Base-by-base conservation (phyloP, 1,140 invertebrate genomes). In the Mylabris phalerata region DNA sequence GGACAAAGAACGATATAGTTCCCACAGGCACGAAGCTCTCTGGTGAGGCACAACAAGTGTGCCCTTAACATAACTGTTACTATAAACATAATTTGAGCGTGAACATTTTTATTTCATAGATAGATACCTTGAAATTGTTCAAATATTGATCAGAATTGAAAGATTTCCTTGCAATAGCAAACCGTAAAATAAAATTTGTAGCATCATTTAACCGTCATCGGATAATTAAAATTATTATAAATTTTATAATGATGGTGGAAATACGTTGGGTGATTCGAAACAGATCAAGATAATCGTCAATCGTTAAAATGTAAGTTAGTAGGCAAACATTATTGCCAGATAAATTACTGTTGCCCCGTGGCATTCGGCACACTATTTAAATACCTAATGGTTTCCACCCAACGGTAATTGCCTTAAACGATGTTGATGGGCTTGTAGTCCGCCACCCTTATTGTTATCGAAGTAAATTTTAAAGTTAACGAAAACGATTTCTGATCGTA, bases 51-150 rank as follows among this genome's bases (percentile, higher is more conserved):
- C 71, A 72, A 72, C 71, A 72, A 72, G 70, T 73, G 71, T 72
- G 70, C 69, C 66, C 67, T 73, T 70, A 70, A 70, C 69, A 68
- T 72, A 73, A 73, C 69, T 69, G 70, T 70, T 70, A 73, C 71
- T 71, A 73, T 73, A 73, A 73, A 73, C 71, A 73, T 73, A 73
- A 73, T 73, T 72, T 67, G 60, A 59, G 60, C 63, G 66, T 50
- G 61, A 71, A 67, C 69, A 71, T 64, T 71, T 69, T 69, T 69
- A 69, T 71, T 69, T 69, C 61, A 61, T 65, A 55, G 64, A 19
- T 55, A 60, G 56, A 62, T 61, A 52, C 49, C 32, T 62, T 57
- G 55, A 59, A 59, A 49, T 48, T 50, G 49, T 59, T 55, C 58
- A 61, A 65, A 61, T 66, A 66, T 69, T 61, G 58, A 57, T 44